These are phyloP conservation scores for Dipus sagitta DNA, from an alignment of 2,797 vertebrate genomes.

Conservation along the genomic window DNA sequence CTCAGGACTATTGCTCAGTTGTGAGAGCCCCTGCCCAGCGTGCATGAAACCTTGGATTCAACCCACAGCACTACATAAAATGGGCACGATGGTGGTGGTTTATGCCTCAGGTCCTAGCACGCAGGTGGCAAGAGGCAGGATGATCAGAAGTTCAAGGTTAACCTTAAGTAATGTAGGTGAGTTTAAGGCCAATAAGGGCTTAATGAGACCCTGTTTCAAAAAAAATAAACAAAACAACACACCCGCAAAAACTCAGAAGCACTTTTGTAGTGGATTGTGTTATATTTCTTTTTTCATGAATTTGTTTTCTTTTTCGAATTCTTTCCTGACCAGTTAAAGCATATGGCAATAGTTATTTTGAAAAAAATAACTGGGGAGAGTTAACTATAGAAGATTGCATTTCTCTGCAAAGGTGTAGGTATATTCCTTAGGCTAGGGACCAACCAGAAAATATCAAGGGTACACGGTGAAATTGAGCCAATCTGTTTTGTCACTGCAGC, in stretches of 20 bases:
- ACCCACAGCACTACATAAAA: too few species aligned
- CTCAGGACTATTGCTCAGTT: not conserved
- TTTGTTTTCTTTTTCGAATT: slow-evolving; percentile 56
- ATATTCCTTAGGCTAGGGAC: not conserved
- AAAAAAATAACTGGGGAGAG: not conserved
- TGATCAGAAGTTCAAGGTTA: too few species aligned
- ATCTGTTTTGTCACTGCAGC: not conserved
- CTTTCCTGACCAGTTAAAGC: slow-evolving; percentile 21
- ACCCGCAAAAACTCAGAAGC: too few species aligned
- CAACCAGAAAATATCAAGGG: not conserved
- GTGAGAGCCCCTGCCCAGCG: too few species aligned
- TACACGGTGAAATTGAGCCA: not conserved
- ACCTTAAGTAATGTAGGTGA: too few species aligned
- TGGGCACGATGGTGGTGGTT: too few species aligned
- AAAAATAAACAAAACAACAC: too few species aligned
- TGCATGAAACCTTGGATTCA: too few species aligned
- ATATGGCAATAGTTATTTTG: slow-evolving; percentile 45
- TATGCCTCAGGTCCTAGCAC: too few species aligned
- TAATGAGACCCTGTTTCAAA: too few species aligned
- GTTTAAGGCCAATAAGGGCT: too few species aligned
- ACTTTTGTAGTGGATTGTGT: slow-evolving; percentile 34
- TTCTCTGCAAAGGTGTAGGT: not conserved
- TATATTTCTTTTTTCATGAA: not conserved
- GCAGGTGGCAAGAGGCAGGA: too few species aligned
- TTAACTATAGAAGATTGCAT: not conserved